A percentile compares a stretch with the other conserved stretches of the same genome.
These are phyloP conservation scores for Styela plicata DNA, from an alignment of 23 tunicate species.

Conservation along the genomic window DNA sequence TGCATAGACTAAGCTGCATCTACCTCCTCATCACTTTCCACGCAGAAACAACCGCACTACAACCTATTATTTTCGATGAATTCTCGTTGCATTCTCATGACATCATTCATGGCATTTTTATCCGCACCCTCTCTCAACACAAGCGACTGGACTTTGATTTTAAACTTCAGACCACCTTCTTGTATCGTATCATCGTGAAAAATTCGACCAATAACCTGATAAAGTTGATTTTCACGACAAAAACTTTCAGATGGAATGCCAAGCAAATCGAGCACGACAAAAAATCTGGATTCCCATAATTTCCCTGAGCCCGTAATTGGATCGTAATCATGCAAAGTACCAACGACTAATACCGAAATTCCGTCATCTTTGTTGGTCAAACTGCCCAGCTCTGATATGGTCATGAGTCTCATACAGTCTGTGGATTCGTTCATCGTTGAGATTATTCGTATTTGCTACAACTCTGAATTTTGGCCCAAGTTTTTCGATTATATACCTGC, in stretches of 20 bases:
- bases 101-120: background rate
- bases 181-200: too few species aligned
- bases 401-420: background rate
- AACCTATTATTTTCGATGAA: background rate
- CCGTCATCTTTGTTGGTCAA: background rate
- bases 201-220: background rate
- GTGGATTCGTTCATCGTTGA: too few species aligned
- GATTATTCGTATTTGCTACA: too few species aligned
- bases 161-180: background rate
- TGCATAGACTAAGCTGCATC: too few species aligned
- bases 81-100: background rate
- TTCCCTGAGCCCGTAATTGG: background rate
- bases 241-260: background rate
- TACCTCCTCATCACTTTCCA: too few species aligned
- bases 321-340: background rate
- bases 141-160: background rate
- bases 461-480: too few species aligned
- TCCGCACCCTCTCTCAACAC: background rate
- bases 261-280: background rate
- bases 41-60: too few species aligned
- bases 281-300: background rate
- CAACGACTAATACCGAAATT: background rate
- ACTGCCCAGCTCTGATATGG: background rate
- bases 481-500: too few species aligned
- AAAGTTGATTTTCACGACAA: background rate